phyloP scores from a whole-genome alignment of 1,140 invertebrate genomes.

The Neuroterus valhalla region DNA sequence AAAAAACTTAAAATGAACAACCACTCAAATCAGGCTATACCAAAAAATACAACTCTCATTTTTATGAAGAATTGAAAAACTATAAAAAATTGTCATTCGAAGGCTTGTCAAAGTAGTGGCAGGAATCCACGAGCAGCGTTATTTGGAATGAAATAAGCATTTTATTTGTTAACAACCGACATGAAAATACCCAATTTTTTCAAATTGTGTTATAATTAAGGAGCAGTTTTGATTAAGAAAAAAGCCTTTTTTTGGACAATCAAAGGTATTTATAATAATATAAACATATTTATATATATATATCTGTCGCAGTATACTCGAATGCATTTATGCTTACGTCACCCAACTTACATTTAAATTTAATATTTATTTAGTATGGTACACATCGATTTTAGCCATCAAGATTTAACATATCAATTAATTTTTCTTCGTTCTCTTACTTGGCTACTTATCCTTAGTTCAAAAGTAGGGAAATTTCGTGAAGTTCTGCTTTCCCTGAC shows the following conservation, averaged over 20 bases:
- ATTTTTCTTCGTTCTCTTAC: constrained; percentile 33
- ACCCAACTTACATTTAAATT: constrained; percentile 58
- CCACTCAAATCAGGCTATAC: too few relatives aligned
- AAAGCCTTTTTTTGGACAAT: constrained; percentile 49
- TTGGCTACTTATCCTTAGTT: constrained; percentile 1
- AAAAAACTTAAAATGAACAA: too few relatives aligned
- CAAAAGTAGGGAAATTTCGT: neutral
- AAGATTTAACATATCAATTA: constrained; percentile 47
- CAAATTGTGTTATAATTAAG: too few relatives aligned
- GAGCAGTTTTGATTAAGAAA: too few relatives aligned
- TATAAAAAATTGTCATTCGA: too few relatives aligned
- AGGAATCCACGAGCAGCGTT: too few relatives aligned
- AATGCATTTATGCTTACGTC: constrained; percentile 56
- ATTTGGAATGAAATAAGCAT: too few relatives aligned
- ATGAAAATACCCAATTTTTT: too few relatives aligned
- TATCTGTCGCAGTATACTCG: constrained; percentile 45
- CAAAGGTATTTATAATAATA: constrained; percentile 53
- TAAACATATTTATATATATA: constrained; percentile 51
- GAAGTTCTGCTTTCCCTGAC: neutral
- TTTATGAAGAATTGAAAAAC: too few relatives aligned
- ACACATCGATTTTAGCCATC: constrained; percentile 65
- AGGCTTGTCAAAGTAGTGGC: too few relatives aligned
- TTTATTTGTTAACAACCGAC: too few relatives aligned
- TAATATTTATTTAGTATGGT: constrained; percentile 62
- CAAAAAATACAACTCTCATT: too few relatives aligned